Base-by-base conservation (phyloP, 2,888 invertebrate species). In the Platerodrilus igneus region DNA sequence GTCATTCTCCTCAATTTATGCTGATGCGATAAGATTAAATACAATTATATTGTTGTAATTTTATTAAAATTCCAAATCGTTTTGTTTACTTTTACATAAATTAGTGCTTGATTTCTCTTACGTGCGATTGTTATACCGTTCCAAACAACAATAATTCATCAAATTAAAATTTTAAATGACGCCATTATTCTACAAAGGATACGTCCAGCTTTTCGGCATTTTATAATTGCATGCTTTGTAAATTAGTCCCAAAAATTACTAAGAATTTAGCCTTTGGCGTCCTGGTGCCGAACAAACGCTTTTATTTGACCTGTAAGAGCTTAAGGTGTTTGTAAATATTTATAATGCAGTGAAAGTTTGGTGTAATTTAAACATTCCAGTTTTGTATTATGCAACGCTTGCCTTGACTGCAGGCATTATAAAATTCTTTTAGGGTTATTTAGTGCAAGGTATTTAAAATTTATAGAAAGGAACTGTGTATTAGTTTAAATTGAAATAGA, bases 21-120 rank as follows among this genome's bases (percentile, higher is more conserved):
- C 16, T 28, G n/a, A n/a, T n/a, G 15, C 16, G 31, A 37, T 26
- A 37, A 39, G 11, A 22, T 28, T 33, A 20, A 28, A 39, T 16
- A 39, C 16, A 29, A 37, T 37, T 29, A 37, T 37, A 21, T 10
- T n/a, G 22, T 23, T 37, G 22, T 28, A 39, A 32, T 39, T 39
- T 33, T 33, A 26, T 39, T 39, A 39, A 39, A 32, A 39, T 32
- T 21, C 18, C 18, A 11, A 25, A 26, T 19, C 31, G 23, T 31
- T 31, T 33, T 27, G 33, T 39, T 39, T 31, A n/a, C 28, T n/a
- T 27, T 14, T 27, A 27, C 27, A 28, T 16, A 28, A 28, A 28
- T 11, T 37, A 37, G 22, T 23, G 23, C 21, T 23, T 25, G 23
- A 30, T 30, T n/a, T n/a, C n/a, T n/a, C n/a, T n/a, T n/a, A n/a